Base-by-base conservation (phyloP, 2,888 invertebrate genomes). In the Cepaea hortensis region DNA sequence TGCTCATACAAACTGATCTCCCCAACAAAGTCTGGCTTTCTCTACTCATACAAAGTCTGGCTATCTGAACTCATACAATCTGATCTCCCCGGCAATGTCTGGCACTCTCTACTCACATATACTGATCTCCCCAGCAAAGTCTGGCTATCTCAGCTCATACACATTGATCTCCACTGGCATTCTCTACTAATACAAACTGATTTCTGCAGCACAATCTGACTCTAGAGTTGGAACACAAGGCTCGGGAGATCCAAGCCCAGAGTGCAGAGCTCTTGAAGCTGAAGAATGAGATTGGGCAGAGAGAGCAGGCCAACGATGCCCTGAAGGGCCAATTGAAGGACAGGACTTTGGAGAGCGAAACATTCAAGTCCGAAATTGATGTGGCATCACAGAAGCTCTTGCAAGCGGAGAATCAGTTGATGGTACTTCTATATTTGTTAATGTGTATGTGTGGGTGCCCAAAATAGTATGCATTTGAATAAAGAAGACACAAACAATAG, bases 341-440 rank as follows among this genome's bases (percentile, higher is more conserved):
- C 76, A 89, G 85, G n/a, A 87, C 87, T 81, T 85, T 89, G 15
- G 80, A 88, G 61, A 85, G 87, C 55, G 90, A 90, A 61, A 87
- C 85, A 50, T 80, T 87, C 2, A 82, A 81, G 61, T 90, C 89
- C 13, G 90, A 90, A 55, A 83, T 77, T 50, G 90, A 85, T 13
- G 86, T 87, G 35, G 46, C 89, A 46, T 81, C 85, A 5, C 80
- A 85, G 65, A 85, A 85, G 62, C n/a, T 81, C 23, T n/a, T 85
- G 15, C 75, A 73, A 61, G 46, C 62, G 13, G 85, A 85, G 46
- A 85, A 85, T 61, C 80, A 85, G 23, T 46, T 62, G 6, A 61
- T 85, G 85, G 85, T 85, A 73, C 48, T 50, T 55, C 18, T 82
- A n/a, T 72, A 55, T 11, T 55, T 55, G 35, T 35, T 35, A 35